Evolutionary conservation across 2,113 vertebrate species (phyloP), one percentile per base, ranked within the genome.

Genomic region (Larimichthys polyactis): DNA sequence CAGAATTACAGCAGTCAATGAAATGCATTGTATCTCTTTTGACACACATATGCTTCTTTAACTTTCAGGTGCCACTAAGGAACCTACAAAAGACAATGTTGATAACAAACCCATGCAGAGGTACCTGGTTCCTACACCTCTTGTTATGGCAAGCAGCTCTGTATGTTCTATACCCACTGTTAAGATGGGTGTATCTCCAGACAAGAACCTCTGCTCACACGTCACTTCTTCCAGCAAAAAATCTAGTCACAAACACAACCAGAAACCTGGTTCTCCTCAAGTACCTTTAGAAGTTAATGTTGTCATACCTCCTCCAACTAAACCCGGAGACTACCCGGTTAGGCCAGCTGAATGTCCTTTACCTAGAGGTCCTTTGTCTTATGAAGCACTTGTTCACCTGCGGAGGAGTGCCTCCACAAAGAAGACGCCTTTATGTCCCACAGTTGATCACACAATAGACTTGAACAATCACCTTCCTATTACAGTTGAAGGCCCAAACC

Each of bases 291-390:
- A 94, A 43, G 89, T 72, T 14, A 86, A 89, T 49, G 86, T 82
- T 29, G 71, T 72, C 22, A 81, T 91, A 22, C 79, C 89, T 44
- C 87, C 91, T 81, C 55, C 78, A 16, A 75, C 29, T 11, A 92
- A 87, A 81, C 64, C 79, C 17, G 85, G 52, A 48, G 87, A 89
- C 22, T 11, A 10, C n/a, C 62, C 78, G 3, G 32, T 22, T 6
- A 74, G 54, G 63, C 76, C 73, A 14, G 22, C 66, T 12, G 92
- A 92, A 15, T 63, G 22, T 36, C 59, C 79, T 63, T 62, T 85
- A 54, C 64, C 85, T 0, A 84, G 91, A 82, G 94, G 94, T 16
- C 93, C 94, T 64, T 79, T 96, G 78, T 94, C 95, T 46, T 94
- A 93, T 6, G 94, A 95, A 0, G 91, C 91, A 5, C 91, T 95